Percentiles rank a stretch among this genome's conserved stretches.
phyloP scores from a whole-genome alignment of 2,888 invertebrate species.

The Sarcophaga subvicina region DNA sequence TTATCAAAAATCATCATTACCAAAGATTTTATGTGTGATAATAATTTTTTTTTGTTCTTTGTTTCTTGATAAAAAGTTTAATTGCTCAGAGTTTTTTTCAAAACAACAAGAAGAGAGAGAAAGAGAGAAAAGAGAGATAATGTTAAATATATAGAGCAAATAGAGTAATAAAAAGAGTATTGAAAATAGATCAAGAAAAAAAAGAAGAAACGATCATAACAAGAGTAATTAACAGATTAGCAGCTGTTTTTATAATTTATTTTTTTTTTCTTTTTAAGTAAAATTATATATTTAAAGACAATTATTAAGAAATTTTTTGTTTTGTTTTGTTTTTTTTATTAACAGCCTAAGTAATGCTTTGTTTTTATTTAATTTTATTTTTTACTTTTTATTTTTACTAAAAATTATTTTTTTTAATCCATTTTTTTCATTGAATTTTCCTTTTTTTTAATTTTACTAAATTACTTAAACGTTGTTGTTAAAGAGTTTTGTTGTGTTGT shows the following conservation, averaged over 20 bases:
- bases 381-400: conserved; percentile 30
- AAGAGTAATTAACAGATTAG: conserved; percentile 61
- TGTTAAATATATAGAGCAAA: conserved; percentile 35
- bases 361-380: conserved; percentile 15
- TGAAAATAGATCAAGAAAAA: conserved; percentile 8
- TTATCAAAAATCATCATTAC: conserved; percentile 64
- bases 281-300: conserved; percentile 3
- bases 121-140: conserved; percentile 55
- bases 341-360: conserved; percentile 68
- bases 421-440: conserved; percentile 46
- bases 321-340: conserved; percentile 48
- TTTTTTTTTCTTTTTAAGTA: conserved; percentile 27
- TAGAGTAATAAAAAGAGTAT: not conserved
- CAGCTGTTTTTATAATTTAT: conserved; percentile 51
- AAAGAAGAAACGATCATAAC: not conserved
- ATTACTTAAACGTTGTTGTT: conserved; percentile 59
- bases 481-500: conserved; percentile 35
- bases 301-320: conserved; percentile 31
- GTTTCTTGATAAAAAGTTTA: conserved; percentile 52
- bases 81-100: conserved; percentile 53
- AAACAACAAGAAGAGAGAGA: conserved; percentile 56
- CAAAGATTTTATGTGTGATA: conserved; percentile 50
- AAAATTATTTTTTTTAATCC: conserved; percentile 46
- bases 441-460: conserved; percentile 50
- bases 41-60: not conserved